These are phyloP conservation scores for Cryptus armator DNA, from an alignment of 2,888 invertebrate species.

Conservation along the genomic window DNA sequence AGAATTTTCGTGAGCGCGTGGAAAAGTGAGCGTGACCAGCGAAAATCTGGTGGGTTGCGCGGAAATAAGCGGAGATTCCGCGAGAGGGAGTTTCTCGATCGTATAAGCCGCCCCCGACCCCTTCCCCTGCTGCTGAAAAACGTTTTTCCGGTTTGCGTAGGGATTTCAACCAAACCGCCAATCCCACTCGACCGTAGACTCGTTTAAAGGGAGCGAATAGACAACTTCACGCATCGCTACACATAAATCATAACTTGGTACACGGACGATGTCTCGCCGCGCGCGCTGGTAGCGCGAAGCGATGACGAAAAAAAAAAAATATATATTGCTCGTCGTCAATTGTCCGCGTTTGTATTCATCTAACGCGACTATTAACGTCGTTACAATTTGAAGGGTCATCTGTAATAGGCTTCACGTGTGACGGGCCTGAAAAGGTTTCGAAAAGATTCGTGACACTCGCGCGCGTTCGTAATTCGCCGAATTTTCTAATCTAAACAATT, in stretches of 20 bases:
- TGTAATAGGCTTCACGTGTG: conserved; percentile 15
- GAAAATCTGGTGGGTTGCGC: neutral
- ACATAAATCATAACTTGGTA: conserved; percentile 15
- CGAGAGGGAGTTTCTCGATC: conserved; percentile 26
- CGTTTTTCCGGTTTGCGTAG: conserved; percentile 43
- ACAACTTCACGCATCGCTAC: conserved; percentile 14
- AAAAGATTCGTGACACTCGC: conserved; percentile 3
- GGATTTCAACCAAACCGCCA: conserved; percentile 41
- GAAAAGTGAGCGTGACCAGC: conserved; percentile 14
- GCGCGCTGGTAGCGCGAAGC: neutral
- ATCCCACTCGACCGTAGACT: conserved; percentile 28
- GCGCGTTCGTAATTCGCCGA: conserved; percentile 10
- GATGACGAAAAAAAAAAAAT: neutral
- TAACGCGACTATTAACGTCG: conserved; percentile 23
- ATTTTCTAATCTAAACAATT: conserved; percentile 46
- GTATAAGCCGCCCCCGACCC: neutral
- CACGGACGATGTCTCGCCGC: neutral
- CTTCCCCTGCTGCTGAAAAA: neutral
- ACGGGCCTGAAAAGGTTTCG: conserved; percentile 7
- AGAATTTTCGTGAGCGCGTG: conserved; percentile 17
- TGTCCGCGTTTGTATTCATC: conserved; percentile 35
- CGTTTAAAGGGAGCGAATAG: conserved; percentile 21
- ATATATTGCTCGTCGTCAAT: conserved; percentile 39
- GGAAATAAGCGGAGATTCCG: neutral
- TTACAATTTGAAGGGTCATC: conserved; percentile 20